Evolutionary conservation across 2,888 invertebrate species (phyloP), one percentile per base, ranked within the genome.

Genomic region (Napeogenes inachia): DNA sequence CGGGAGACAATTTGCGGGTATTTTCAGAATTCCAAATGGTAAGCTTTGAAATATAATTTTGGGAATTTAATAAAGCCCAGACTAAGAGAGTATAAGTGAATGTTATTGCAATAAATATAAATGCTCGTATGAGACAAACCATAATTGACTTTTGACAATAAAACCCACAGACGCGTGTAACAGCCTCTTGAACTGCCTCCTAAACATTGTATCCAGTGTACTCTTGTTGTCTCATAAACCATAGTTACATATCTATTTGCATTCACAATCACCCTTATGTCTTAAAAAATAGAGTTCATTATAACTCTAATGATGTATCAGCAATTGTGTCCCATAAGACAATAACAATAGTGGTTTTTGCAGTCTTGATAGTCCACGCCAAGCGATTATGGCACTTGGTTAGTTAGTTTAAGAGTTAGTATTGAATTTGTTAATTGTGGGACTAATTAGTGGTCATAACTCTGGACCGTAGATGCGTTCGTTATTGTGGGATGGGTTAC

Each of bases 151-250:
- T 68, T 65, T 62, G 60, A 65, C 60, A 67, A 65, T 70, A 70
- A 70, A 70, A 70, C 62, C 60, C 58, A 70, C 65, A 62, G 68
- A 69, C 63, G 70, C 70, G 67, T 67, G 70, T 68, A 68, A 68
- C 62, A 62, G 60, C 61, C 62, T 50, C 65, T 68, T 62, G 46
- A 65, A 65, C 66, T 65, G 63, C 58, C 64, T 59, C 60, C 62
- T 59, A 64, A 65, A 66, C 66, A 66, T 60, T 68, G 64, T 66
- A 63, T 60, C 70, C 64, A 59, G 63, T 54, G 60, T 54, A 55
- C 59, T 66, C 64, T 50, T 68, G 59, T 62, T 60, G 54, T 61
- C 21, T 21, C 62, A 63, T 70, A 70, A 70, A 70, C 66, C 59
- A 70, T 70, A 61, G 61, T 62, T 61, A 62, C 64, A 60, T 45